Base-by-base conservation (phyloP, 1,140 invertebrate genomes). In the Panulirus ornatus region DNA sequence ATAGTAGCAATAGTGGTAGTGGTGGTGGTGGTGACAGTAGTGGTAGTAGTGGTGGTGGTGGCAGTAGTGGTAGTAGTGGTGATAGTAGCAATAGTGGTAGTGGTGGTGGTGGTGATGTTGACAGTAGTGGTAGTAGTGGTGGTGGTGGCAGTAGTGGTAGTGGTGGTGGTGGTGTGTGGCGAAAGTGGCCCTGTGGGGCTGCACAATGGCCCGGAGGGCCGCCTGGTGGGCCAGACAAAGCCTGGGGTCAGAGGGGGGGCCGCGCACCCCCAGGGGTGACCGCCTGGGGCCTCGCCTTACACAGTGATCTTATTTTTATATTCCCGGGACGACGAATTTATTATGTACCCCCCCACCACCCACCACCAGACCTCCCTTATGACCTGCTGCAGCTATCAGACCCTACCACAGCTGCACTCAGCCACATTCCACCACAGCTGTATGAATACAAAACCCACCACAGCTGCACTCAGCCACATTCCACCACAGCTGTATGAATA, bases 141-240 rank as follows among this genome's bases (percentile, higher is more conserved):
- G 36, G 70, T 36, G 70, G 6, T n/a, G n/a, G 27, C 51, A 11
- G 22, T 16, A 19, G 75, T 44, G 14, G 6, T 9, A 9, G 75
- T 6, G 40, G n/a, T 44, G n/a, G 76, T 51, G 47, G 30, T 30
- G 27, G 47, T 9, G 19, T 58, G 78, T 81, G 78, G 78, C 38
- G 51, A 58, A 47, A 58, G 78, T 81, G 78, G 54, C 78, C 78
- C 78, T 58, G 47, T 36, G 27, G 78, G 44, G 78, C 78, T 22
- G 27, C 78, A 81, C 78, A 81, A 81, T 81, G 47, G 78, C 78
- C 76, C 27, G n/a, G 19, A 11, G 2, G 30, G 76, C 76, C 78
- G 5, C 78, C 78, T 58, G 78, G 78, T 81, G 78, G 78, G 78
- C 47, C 78, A 58, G n/a, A 81, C 78, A 81, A 81, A 58, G 78